Conservation (phyloP, 2,888 invertebrate species). For the Caenorhabditis sulstoni region DNA sequence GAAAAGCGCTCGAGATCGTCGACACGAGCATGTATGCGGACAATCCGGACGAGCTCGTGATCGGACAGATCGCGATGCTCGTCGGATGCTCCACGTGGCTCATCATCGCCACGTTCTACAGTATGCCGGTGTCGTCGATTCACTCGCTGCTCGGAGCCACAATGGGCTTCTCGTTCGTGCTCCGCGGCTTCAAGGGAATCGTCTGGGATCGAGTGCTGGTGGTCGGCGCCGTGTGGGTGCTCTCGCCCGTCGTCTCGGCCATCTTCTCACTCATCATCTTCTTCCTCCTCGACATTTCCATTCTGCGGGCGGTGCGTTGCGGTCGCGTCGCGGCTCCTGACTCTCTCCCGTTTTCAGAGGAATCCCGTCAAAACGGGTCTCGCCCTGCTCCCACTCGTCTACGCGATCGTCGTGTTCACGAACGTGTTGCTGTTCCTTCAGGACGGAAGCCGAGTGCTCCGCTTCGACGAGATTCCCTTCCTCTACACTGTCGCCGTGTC, state of each 20-base stretch:
- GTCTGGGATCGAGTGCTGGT: conserved; percentile 84
- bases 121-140: conserved; percentile 97
- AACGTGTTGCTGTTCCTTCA: conserved; percentile 94
- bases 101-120: conserved; percentile 92
- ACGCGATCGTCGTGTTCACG: conserved; percentile 91
- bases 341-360: conserved; percentile 12
- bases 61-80: conserved; percentile 92
- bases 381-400: conserved; percentile 90
- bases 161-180: conserved; percentile 94
- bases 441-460: conserved; percentile 88
- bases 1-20: conserved; percentile 84
- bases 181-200: conserved; percentile 89
- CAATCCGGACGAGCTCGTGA: conserved; percentile 88
- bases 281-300: conserved; percentile 82
- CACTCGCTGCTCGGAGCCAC: conserved; percentile 98
- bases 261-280: conserved; percentile 86
- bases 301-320: conserved; percentile 81
- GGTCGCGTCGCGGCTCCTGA: no score
- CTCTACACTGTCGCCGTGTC: conserved; percentile 88
- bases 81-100: conserved; percentile 90
- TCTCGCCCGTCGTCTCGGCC: conserved; percentile 94
- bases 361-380: conserved; percentile 84
- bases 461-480: conserved; percentile 90
- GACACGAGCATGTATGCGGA: conserved; percentile 90
- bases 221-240: conserved; percentile 88